Percentiles rank a stretch among this genome's conserved stretches.
Evolutionary conservation across 2,797 vertebrate species (phyloP).

Genomic region (Mareca strepera): DNA sequence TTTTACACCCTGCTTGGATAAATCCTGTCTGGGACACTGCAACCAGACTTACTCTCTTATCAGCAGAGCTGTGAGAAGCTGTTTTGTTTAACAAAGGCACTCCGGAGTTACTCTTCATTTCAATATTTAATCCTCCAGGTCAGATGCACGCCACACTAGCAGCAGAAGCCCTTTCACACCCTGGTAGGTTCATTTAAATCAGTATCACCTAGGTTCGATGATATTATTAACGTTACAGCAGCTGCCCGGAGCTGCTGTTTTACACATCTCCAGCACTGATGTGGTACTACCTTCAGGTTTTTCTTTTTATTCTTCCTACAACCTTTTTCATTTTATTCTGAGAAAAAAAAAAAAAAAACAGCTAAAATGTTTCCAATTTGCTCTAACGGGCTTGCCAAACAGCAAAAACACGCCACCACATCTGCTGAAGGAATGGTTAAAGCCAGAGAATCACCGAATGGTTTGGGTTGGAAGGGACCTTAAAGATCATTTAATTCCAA

Average conservation of each 20-base stretch:
- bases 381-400: neutral
- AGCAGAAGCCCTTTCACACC: neutral
- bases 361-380: neutral
- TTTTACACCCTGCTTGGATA: neutral
- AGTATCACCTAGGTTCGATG: neutral
- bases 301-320: too few species aligned
- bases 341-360: neutral
- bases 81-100: neutral
- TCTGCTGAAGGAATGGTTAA: neutral
- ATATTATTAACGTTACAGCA: neutral
- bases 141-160: neutral
- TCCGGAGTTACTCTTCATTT: neutral
- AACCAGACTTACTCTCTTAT: neutral
- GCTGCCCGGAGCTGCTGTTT: neutral
- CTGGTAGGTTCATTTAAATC: neutral
- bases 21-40: neutral
- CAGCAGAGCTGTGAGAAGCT: neutral
- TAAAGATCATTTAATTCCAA: too few species aligned
- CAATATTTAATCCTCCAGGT: neutral
- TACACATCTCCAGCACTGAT: neutral
- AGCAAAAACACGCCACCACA: neutral
- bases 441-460: neutral
- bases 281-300: neutral
- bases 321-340: too few species aligned
- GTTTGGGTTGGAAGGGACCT: too few species aligned